Percentiles rank a stretch among this genome's conserved stretches.
These are phyloP conservation scores for Drosophila gaucha DNA, from an alignment of 2,888 invertebrate genomes.

Conservation along the genomic window DNA sequence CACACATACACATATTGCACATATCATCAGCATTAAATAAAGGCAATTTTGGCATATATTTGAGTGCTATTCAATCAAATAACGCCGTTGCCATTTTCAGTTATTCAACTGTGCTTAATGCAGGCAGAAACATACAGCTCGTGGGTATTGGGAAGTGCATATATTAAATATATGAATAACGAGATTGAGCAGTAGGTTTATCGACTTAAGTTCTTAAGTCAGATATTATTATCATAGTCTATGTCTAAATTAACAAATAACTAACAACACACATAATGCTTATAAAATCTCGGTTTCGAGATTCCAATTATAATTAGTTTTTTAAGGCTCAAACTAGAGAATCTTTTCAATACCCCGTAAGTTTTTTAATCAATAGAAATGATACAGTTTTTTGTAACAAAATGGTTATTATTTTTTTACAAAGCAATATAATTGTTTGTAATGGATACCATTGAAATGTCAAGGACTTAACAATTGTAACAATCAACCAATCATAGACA, in stretches of 20 bases:
- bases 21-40: constrained; percentile 20
- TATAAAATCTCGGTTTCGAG: no score
- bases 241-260: no score
- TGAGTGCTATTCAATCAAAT: constrained; percentile 19
- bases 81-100: constrained; percentile 3
- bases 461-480: constrained; percentile 44
- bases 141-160: background rate
- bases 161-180: no score
- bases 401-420: background rate
- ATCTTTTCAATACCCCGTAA: background rate
- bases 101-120: background rate
- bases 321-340: no score
- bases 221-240: no score
- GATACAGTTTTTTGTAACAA: background rate
- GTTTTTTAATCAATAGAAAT: background rate
- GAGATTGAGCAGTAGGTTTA: no score
- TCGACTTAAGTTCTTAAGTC: no score
- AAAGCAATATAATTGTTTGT: constrained; percentile 14
- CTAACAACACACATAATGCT: no score
- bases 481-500: constrained; percentile 41
- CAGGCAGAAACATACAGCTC: background rate
- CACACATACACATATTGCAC: constrained; percentile 9
- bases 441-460: constrained; percentile 42
- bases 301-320: no score
- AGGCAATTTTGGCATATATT: constrained; percentile 27